Base-by-base conservation (phyloP, 1,140 invertebrate genomes). In the Ectropis grisescens region DNA sequence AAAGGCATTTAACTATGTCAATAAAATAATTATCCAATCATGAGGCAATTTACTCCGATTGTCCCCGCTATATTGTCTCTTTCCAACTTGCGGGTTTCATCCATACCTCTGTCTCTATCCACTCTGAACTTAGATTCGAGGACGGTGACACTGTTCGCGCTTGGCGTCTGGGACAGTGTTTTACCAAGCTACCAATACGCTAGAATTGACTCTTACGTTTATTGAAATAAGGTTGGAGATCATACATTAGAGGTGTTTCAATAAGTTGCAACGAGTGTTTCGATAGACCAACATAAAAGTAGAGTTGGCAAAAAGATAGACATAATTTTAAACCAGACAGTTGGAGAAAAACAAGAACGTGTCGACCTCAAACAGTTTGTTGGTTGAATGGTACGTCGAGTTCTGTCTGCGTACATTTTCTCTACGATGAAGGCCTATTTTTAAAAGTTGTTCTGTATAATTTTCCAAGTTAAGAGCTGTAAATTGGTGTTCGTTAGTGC, bases 1-100 rank as follows among this genome's bases (percentile, higher is more conserved):
- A 53, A 59, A 47, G 41, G 47, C 59, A 50, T 66, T 76, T 66
- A 64, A 62, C 55, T 62, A 50, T 72, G 64, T 72, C 71, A 72
- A 76, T 76, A 70, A 70, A 70, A 76, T 68, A 72, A 76, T 76
- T 76, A 76, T 65, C 68, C 71, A 76, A 72, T 76, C 66, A 65
- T 65, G 45, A 41, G 37, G 45, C 67, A 71, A 70, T 70, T 72
- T 68, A 61, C 55, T 62, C 45, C 31, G 55, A 48, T 59, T 60
- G 56, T 60, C 47, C 40, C 49, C 48, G 26, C 13, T 13, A 47
- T 19, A n/a, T 15, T 37, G 11, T 66, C 55, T 40, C 51, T 41
- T 26, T 52, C 47, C 8, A 29, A 22, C 45, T 4, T 5, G 28
- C 6, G 3, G 0, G 25, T 6, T 4, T 6, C 0, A 7, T 16